Evolutionary conservation across 2,113 vertebrate species (phyloP), one percentile per base, ranked within the genome.

Genomic region (Corythoichthys haematopterus): DNA sequence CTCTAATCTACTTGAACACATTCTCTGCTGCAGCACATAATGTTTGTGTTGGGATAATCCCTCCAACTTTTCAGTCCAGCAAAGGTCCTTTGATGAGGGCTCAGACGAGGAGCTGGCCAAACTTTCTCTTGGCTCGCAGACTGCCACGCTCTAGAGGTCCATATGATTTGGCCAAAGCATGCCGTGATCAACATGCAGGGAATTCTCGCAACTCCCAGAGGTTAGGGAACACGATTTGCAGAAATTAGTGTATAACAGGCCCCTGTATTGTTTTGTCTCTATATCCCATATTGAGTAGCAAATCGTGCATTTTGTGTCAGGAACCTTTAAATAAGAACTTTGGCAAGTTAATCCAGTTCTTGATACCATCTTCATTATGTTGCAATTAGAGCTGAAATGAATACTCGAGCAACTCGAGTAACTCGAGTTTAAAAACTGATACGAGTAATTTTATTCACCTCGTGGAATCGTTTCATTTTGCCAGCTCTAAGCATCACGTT

Each of bases 51-150:
- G 60, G 62, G 63, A 79, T 83, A 85, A 86, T 82, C 84, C 75
- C 61, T 76, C 68, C 67, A 78, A 80, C 64, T 67, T 80, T 83
- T 76, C 52, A 64, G 80, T 74, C 71, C 77, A 77, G 76, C 66
- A 78, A 76, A 74, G 74, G 75, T 74, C 69, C 69, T 87, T 81
- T 88, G 82, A 84, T 72, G 82, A 72, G 59, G 68, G 43, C 69
- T 87, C 77, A 78, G 67, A 37, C 72, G 77, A 81, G 80, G 82
- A 66, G 74, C 71, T 70, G 43, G 70, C 77, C 80, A 80, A 75
- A 71, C 73, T 77, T 76, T 83, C 55, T 76, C 80, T 87, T 84
- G 85, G 80, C 85, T 62, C 48, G 66, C 75, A 70, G 70, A 65
- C 69, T 78, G 74, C 79, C 70, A 78, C 69, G 69, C 79, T 84